These are phyloP conservation scores for Zeugodacus cucurbitae DNA, from an alignment of 1,140 invertebrate species.

Conservation along the genomic window DNA sequence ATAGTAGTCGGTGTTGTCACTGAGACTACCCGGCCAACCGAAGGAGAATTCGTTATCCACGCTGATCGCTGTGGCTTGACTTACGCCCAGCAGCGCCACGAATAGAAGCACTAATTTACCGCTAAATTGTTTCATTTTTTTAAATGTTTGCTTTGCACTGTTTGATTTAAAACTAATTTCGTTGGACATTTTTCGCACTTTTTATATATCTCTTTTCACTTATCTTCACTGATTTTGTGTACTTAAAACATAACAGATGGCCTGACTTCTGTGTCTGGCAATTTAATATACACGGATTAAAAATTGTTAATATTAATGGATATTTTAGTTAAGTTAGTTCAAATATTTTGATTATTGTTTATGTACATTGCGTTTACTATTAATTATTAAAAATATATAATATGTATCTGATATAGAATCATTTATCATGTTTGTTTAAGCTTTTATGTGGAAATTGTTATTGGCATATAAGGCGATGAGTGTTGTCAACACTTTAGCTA, in stretches of 20 bases:
- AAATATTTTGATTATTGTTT: not conserved
- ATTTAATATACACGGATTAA: not conserved
- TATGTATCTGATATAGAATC: not conserved
- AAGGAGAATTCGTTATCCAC: not conserved
- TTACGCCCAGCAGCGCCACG: not conserved
- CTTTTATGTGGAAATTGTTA: not conserved
- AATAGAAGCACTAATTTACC: not conserved
- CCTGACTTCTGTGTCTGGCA: not conserved
- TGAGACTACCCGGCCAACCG: not conserved
- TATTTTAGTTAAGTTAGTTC: not conserved
- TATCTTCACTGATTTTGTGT: not conserved
- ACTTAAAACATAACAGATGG: not conserved
- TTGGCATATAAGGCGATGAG: not conserved
- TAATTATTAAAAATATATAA: not conserved
- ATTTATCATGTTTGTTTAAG: not conserved
- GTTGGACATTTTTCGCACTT: not conserved
- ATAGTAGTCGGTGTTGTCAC: not conserved
- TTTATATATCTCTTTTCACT: not conserved
- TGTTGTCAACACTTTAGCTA: too few relatives aligned
- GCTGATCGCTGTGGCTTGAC: not conserved
- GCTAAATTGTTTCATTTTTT: not conserved
- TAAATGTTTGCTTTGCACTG: not conserved
- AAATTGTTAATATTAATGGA: not conserved
- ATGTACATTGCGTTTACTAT: not conserved
- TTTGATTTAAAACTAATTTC: not conserved